Conservation (phyloP, 2,888 invertebrate genomes). For the Epinotia demarniana region DNA sequence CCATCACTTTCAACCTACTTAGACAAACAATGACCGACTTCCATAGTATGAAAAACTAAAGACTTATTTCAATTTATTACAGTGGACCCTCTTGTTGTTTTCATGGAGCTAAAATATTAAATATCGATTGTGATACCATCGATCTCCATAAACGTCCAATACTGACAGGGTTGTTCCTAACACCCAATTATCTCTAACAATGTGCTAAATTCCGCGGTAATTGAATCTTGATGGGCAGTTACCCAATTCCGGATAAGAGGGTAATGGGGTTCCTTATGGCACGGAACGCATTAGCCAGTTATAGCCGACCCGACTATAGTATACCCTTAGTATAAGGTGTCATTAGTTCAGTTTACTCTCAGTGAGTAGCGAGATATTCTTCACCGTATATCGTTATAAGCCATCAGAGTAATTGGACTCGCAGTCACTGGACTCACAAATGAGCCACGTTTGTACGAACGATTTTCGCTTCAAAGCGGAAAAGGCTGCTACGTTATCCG, state of each 20-base stretch:
- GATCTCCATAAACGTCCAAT: not conserved
- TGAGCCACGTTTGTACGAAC: too few relatives aligned
- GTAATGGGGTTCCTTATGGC: conserved; percentile 33
- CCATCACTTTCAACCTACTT: too few relatives aligned
- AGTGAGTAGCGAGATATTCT: too few relatives aligned
- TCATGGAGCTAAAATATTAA: too few relatives aligned
- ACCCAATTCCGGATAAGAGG: conserved; percentile 31
- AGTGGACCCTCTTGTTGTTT: too few relatives aligned
- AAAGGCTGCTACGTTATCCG: too few relatives aligned
- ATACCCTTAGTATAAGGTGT: not conserved
- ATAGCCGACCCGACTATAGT: conserved; percentile 15
- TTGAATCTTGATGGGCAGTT: conserved; percentile 38
- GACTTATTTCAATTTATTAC: too few relatives aligned
- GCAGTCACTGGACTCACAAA: not conserved
- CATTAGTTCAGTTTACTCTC: not conserved
- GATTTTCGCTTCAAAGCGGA: too few relatives aligned
- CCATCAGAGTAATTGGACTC: too few relatives aligned
- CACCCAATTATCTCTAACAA: conserved; percentile 29
- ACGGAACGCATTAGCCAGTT: conserved; percentile 26
- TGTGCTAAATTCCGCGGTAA: conserved; percentile 29
- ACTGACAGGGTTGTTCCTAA: not conserved
- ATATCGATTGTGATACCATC: not conserved
- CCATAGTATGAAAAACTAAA: too few relatives aligned
- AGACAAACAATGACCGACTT: too few relatives aligned
- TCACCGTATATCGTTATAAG: too few relatives aligned